Base-by-base conservation (phyloP, 2,797 vertebrate genomes). In the Hafferia zeledoni region DNA sequence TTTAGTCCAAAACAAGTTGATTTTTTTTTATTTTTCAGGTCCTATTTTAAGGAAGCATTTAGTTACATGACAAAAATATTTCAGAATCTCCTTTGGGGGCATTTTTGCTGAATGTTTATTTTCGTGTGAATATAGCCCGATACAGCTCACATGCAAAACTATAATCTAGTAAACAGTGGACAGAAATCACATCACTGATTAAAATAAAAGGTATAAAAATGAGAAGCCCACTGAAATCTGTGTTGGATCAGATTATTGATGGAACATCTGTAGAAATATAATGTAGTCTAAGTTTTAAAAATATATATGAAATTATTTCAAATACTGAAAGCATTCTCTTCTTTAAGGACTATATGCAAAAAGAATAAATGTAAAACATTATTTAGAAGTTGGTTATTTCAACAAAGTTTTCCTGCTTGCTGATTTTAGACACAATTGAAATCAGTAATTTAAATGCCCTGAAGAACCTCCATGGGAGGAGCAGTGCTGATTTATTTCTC, bases 1-100 rank as follows among this genome's bases (percentile, higher is more conserved):
- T 78, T 87, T 46, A 64, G 85, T 33, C 24, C 31, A 88, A 94
- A 93, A 70, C 25, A 60, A 87, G n/a, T 11, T 47, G 5, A 2
- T 0, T 41, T 64, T 63, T 65, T 63, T 60, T 37, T 60, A 28
- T 84, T 80, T 89, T 39, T 47, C 55, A 84, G 39, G 19, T 94
- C 67, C 52, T 76, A 30, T 77, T 89, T 91, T 85, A 93, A 85
- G 57, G 76, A 91, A 94, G 49, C 70, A 64, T 77, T 93, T 76
- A 59, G 33, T 82, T 79, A 75, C 1, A 0, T 68, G 71, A 85
- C 67, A 95, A n/a, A 83, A 87, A 84, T 57, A 33, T 60, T 93
- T 79, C 81, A 82, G 63, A 95, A 87, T 76, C 68, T 93, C 72
- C 37, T 84, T 88, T 74, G 43, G 59, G 50, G 75, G 78, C 41